Conservation (phyloP, 2,113 vertebrate genomes). For the Engraulis encrasicolus region DNA sequence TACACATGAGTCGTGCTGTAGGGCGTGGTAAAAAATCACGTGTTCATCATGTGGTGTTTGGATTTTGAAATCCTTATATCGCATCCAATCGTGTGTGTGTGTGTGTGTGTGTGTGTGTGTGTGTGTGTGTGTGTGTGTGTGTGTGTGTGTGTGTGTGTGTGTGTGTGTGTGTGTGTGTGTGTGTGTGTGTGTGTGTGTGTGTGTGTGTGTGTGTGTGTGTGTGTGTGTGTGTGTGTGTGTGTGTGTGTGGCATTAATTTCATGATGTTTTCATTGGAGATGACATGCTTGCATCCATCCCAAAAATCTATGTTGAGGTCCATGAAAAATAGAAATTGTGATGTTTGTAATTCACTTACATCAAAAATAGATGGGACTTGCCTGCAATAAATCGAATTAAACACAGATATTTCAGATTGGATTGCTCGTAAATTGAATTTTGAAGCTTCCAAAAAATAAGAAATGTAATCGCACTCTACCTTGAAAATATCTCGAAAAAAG, state of each 20-base stretch:
- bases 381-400: slow-evolving; percentile 58
- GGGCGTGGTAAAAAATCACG: not conserved
- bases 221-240: too few relatives aligned
- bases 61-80: not conserved
- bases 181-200: too few relatives aligned
- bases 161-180: too few relatives aligned
- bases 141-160: too few relatives aligned
- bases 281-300: slow-evolving; percentile 44
- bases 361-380: slow-evolving; percentile 54
- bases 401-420: slow-evolving; percentile 63
- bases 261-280: slow-evolving; percentile 47
- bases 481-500: slow-evolving; percentile 56
- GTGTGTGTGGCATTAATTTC: too few relatives aligned
- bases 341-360: slow-evolving; percentile 53
- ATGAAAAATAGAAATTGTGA: slow-evolving; percentile 52
- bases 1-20: not conserved
- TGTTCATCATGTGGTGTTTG: not conserved
- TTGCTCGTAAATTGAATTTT: slow-evolving; percentile 70
- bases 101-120: too few relatives aligned
- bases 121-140: too few relatives aligned
- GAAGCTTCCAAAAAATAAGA: slow-evolving; percentile 50
- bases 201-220: too few relatives aligned
- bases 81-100: slow-evolving; percentile 14
- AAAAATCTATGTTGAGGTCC: slow-evolving; percentile 38
- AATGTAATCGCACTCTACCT: slow-evolving; percentile 57